These are phyloP conservation scores for Aphidius gifuensis DNA, from an alignment of 1,140 invertebrate species.

Conservation along the genomic window DNA sequence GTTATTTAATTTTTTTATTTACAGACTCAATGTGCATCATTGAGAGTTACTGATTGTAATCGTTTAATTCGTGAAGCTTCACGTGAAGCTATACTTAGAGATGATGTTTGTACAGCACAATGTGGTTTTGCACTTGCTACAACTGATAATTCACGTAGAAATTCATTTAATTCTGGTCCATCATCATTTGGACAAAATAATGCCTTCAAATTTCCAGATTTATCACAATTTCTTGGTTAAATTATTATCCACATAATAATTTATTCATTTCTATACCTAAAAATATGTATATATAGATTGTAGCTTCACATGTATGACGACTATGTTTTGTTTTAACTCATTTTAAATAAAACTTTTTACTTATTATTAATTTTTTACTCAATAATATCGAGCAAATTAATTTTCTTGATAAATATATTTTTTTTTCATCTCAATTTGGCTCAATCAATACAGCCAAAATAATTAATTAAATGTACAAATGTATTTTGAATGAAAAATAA, in stretches of 20 bases:
- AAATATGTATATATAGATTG: slow-evolving; percentile 27
- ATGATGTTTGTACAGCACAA: slow-evolving; percentile 87
- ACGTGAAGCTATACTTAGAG: slow-evolving; percentile 74
- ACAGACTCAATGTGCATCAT: slow-evolving; percentile 85
- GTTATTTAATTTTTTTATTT: slow-evolving; percentile 30
- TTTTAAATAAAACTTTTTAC: no score
- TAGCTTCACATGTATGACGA: slow-evolving; percentile 7
- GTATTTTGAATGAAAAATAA: no score
- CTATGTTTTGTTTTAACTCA: no score
- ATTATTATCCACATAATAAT: not conserved
- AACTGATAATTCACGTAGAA: slow-evolving; percentile 37
- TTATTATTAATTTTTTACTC: no score
- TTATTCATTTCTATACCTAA: slow-evolving; percentile 1
- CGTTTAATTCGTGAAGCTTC: slow-evolving; percentile 78
- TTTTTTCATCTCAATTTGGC: no score
- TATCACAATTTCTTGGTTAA: slow-evolving; percentile 62
- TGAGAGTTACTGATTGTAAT: slow-evolving; percentile 83
- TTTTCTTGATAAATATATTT: no score
- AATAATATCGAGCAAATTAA: no score
- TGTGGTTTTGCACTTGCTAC: slow-evolving; percentile 66
- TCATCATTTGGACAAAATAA: slow-evolving; percentile 45
- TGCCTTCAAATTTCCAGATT: slow-evolving; percentile 61
- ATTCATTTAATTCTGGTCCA: slow-evolving; percentile 33
- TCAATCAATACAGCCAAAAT: no score
- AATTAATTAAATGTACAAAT: no score